Evolutionary conservation across 2,113 vertebrate genomes (phyloP), one percentile per base, ranked within the genome.

Genomic region (Neodon shergylaensis): DNA sequence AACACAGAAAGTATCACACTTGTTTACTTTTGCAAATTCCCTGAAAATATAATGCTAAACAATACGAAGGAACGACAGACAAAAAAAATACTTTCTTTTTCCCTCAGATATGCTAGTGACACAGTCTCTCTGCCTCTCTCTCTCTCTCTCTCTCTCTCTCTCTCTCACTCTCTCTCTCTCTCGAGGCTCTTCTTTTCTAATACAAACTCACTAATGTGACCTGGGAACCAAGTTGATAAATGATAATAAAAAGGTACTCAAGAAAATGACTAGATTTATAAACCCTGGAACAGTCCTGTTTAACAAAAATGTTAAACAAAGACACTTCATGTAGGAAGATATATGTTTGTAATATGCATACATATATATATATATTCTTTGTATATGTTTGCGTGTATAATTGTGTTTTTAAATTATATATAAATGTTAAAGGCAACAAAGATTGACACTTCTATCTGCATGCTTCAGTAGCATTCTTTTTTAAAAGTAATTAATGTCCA

Each of bases 401-500:
- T 17, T 92, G 66, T 68, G 31, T 33, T 33, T 68, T 19, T 21
- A 3, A 3, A n/a, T 5, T 65, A 0, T 88, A 0, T 90, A 85
- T 74, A 47, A 12, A 90, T 39, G 6, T 31, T 58, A 66, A 92
- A 88, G n/a, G 19, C 49, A 11, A 44, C 22, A 22, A 24, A 76
- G 72, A 76, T 5, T 91, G 24, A 89, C 85, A 17, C 91, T 92
- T 94, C 19, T 87, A 49, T 89, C 72, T 89, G 13, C 44, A 81
- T 85, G 87, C 33, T 94, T 85, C 63, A 81, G 76, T 31, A 88
- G 63, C 68, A 86, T 3, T 83, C 7, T 70, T 88, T 93, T 92
- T 73, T 76, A 28, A 87, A 98, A 96, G 72, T 97, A 98, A 95
- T 2, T 96, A 70, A 90, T 90, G 94, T 2, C 61, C 89, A 89